Evolutionary conservation across 64 coral and sea anemone genomes (phyloP).

Genomic region (Trachythela sp.): DNA sequence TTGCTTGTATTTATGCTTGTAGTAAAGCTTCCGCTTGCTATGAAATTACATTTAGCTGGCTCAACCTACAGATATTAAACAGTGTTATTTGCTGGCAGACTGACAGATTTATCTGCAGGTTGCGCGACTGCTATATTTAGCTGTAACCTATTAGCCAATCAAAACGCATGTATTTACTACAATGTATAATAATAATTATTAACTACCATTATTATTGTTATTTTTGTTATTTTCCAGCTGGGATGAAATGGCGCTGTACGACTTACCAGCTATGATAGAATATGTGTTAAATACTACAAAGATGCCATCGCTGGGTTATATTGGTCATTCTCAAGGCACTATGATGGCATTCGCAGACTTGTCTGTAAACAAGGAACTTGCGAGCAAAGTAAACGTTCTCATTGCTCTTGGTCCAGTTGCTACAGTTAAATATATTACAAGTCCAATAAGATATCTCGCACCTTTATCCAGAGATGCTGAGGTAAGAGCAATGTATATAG

Average conservation of each 20-base stretch:
- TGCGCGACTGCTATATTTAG: too few species aligned
- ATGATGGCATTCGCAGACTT: not conserved
- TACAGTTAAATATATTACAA: not conserved
- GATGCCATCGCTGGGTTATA: not conserved
- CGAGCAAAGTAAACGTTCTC: not conserved
- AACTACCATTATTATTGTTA: not conserved
- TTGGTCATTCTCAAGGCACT: not conserved
- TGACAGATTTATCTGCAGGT: too few species aligned
- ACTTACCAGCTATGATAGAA: not conserved
- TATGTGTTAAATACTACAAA: not conserved
- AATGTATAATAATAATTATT: too few species aligned
- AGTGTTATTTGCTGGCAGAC: too few species aligned
- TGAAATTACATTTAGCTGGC: too few species aligned
- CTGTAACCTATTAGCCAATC: too few species aligned
- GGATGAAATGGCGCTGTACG: slow-evolving; percentile 2
- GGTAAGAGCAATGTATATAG: not conserved
- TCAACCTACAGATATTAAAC: too few species aligned
- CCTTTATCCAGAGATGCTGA: not conserved
- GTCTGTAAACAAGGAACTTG: not conserved
- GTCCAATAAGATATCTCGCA: not conserved
- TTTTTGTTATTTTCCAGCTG: not conserved
- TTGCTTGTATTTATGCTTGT: too few species aligned
- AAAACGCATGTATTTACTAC: too few species aligned
- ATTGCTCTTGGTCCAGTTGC: not conserved
- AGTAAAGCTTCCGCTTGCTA: too few species aligned